These are phyloP conservation scores for Myrmophylax atrothorax DNA, from an alignment of 2,113 vertebrate genomes.

Conservation along the genomic window DNA sequence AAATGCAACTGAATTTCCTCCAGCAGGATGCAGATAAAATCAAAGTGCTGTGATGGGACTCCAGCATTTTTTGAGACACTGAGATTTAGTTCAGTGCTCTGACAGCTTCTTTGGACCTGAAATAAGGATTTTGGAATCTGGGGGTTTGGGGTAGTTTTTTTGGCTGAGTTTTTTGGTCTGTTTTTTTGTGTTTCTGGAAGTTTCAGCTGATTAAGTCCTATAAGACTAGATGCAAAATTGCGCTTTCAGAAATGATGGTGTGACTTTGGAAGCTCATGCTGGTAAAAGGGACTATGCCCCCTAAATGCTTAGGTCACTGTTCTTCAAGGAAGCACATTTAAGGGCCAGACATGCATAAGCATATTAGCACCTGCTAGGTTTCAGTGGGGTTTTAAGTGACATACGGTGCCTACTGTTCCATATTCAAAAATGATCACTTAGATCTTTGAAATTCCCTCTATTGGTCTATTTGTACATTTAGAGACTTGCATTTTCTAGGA, in stretches of 20 bases:
- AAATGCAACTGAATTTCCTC: conserved; percentile 60
- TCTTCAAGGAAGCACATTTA: not conserved
- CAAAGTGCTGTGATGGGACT: not conserved
- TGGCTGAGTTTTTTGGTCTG: not conserved
- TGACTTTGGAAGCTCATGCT: not conserved
- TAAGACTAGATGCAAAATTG: not conserved
- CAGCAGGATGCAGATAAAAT: conserved; percentile 32
- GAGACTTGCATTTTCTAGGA: not conserved
- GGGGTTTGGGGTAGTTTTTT: not conserved
- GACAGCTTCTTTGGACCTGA: not conserved
- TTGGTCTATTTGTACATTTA: not conserved
- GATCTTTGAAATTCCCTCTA: not conserved
- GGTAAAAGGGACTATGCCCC: not conserved
- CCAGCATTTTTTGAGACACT: not conserved
- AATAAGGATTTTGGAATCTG: not conserved
- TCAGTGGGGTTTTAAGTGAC: not conserved
- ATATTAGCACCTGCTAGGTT: not conserved
- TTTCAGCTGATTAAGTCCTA: not conserved
- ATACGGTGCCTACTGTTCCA: not conserved
- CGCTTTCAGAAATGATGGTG: not conserved
- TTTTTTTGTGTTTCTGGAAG: not conserved
- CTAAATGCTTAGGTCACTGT: not conserved
- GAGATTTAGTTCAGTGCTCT: not conserved
- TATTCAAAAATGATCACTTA: not conserved
- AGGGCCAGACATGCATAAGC: not conserved